These are phyloP conservation scores for Spea bombifrons DNA, from an alignment of 2,113 vertebrate genomes.

Conservation along the genomic window DNA sequence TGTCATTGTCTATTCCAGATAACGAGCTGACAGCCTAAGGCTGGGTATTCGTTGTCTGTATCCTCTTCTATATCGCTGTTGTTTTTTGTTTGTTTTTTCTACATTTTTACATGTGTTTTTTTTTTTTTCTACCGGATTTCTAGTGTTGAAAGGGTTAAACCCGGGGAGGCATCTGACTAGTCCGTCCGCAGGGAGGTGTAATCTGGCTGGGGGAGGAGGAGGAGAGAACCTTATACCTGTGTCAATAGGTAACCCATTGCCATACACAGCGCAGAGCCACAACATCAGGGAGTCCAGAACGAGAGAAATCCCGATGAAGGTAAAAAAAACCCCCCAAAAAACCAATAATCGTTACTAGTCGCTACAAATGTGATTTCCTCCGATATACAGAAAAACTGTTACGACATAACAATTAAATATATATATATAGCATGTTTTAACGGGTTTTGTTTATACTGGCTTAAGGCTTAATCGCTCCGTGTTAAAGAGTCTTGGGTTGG, in stretches of 20 bases:
- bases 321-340: background rate
- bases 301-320: background rate
- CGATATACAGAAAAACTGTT: background rate
- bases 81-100: too few species aligned
- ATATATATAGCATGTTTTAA: background rate
- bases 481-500: too few species aligned
- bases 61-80: too few species aligned
- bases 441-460: too few species aligned
- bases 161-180: slow-evolving; percentile 2
- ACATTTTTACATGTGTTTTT: too few species aligned
- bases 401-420: background rate
- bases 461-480: too few species aligned
- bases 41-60: too few species aligned
- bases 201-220: background rate
- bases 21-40: too few species aligned
- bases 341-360: too few species aligned
- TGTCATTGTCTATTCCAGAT: too few species aligned
- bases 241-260: slow-evolving; percentile 42
- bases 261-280: background rate
- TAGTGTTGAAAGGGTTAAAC: slow-evolving; percentile 7
- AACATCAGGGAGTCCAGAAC: background rate
- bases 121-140: too few species aligned
- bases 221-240: slow-evolving; percentile 28
- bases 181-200: slow-evolving; percentile 22
- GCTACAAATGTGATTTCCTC: too few species aligned